phyloP scores from a whole-genome alignment of 2,888 invertebrate genomes.

The Drosophila prostipennis region DNA sequence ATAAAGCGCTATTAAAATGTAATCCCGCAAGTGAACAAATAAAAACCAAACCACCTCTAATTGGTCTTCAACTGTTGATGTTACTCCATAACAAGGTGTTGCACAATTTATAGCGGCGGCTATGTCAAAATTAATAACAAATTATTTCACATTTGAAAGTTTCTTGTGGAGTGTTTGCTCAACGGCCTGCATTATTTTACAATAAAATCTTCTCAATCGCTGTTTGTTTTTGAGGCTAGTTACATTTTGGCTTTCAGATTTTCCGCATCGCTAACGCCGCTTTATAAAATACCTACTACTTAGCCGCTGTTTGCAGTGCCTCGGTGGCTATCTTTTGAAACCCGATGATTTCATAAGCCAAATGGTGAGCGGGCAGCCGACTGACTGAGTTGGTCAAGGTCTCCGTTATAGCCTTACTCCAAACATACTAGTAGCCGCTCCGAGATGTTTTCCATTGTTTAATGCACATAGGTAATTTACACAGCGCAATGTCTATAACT shows the following conservation, averaged over 20 bases:
- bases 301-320: slow-evolving; percentile 28
- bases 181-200: slow-evolving; percentile 12
- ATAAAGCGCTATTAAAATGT: slow-evolving; percentile 3
- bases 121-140: slow-evolving; percentile 31
- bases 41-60: slow-evolving; percentile 13
- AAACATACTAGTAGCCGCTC: slow-evolving; percentile 34
- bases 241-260: slow-evolving; percentile 63
- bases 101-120: slow-evolving; percentile 17
- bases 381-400: slow-evolving; percentile 75
- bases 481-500: slow-evolving; percentile 42
- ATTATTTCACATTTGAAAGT: slow-evolving; percentile 35
- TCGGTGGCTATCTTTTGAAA: slow-evolving; percentile 65
- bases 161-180: slow-evolving; percentile 12
- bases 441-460: slow-evolving; percentile 55
- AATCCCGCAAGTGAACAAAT: slow-evolving; percentile 4
- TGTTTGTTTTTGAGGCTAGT: slow-evolving; percentile 7
- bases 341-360: slow-evolving; percentile 56
- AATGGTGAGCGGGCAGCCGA: slow-evolving; percentile 46
- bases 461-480: slow-evolving; percentile 44
- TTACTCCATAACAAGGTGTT: slow-evolving; percentile 32
- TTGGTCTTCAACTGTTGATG: slow-evolving; percentile 26
- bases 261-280: slow-evolving; percentile 69
- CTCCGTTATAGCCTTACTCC: slow-evolving; percentile 56
- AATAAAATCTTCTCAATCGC: slow-evolving; percentile 24
- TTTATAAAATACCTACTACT: slow-evolving; percentile 42